These are phyloP conservation scores for Acanthochromis polyacanthus DNA, from an alignment of 2,113 vertebrate species.

Conservation along the genomic window DNA sequence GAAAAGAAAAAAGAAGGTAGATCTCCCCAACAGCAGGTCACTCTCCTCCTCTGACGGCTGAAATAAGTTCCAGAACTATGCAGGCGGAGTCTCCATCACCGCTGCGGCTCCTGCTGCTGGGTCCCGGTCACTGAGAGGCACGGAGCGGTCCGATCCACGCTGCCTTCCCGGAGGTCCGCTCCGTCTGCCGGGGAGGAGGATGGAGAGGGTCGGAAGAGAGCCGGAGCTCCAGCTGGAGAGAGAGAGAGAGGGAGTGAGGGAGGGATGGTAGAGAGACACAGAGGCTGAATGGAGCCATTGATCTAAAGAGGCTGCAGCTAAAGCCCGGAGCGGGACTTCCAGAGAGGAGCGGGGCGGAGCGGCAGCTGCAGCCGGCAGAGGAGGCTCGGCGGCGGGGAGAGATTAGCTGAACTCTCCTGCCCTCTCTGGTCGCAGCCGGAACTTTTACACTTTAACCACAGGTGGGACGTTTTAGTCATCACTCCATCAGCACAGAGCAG, in stretches of 20 bases:
- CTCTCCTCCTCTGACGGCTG: constrained; percentile 5
- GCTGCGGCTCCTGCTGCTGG: constrained; percentile 22
- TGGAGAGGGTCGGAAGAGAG: constrained; percentile 35
- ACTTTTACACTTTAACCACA: constrained; percentile 17
- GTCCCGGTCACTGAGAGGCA: constrained; percentile 35
- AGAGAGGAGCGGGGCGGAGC: neutral
- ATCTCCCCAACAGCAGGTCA: neutral
- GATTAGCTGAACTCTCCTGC: constrained; percentile 69
- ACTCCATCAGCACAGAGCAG: neutral
- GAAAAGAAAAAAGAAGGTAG: constrained; percentile 2
- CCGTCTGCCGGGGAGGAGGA: constrained; percentile 64
- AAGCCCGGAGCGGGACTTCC: constrained; percentile 59
- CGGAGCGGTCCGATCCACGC: constrained; percentile 29
- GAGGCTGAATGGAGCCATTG: constrained; percentile 37
- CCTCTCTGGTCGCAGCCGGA: constrained; percentile 61
- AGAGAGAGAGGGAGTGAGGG: constrained; percentile 4
- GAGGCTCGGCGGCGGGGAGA: constrained; percentile 12
- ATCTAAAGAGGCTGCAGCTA: constrained; percentile 70
- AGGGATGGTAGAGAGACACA: constrained; percentile 37
- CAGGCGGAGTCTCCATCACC: constrained; percentile 66
- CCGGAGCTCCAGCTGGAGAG: constrained; percentile 36
- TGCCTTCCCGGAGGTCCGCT: constrained; percentile 71
- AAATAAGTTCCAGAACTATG: constrained; percentile 70
- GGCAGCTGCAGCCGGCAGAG: constrained; percentile 11
- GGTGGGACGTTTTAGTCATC: neutral